These are phyloP conservation scores for Scopus umbretta DNA, from an alignment of 2,113 vertebrate species.

Conservation along the genomic window DNA sequence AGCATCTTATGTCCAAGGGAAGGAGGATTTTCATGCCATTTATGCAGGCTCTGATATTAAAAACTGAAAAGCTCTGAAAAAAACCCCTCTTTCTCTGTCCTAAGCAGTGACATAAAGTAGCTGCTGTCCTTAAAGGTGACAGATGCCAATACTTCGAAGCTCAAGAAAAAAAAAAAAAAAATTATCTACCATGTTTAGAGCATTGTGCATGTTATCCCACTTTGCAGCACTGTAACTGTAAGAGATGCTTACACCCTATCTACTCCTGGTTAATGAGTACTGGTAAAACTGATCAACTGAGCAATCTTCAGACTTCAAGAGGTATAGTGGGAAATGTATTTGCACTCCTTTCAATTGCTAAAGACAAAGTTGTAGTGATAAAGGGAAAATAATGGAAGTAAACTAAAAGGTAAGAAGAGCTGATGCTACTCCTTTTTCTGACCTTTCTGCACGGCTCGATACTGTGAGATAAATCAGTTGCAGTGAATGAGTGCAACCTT, in stretches of 20 bases:
- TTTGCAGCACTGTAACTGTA: not conserved
- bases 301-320: not conserved
- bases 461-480: not conserved
- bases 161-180: not conserved
- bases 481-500: not conserved
- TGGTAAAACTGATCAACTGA: not conserved
- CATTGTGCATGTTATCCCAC: not conserved
- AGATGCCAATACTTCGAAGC: not conserved
- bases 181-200: not conserved
- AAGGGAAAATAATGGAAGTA: not conserved
- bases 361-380: not conserved
- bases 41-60: not conserved
- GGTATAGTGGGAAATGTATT: not conserved
- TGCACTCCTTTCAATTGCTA: not conserved
- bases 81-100: accelerated
- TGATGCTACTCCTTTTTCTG: not conserved
- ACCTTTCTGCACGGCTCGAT: not conserved
- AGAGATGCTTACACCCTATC: no score
- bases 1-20: not conserved
- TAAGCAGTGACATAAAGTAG: not conserved
- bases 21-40: not conserved
- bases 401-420: not conserved
- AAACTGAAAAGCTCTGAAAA: not conserved
- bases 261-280: no score
- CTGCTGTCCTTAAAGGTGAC: not conserved